These are phyloP conservation scores for Prionailurus bengalensis DNA, from an alignment of 2,113 vertebrate species.

Conservation along the genomic window DNA sequence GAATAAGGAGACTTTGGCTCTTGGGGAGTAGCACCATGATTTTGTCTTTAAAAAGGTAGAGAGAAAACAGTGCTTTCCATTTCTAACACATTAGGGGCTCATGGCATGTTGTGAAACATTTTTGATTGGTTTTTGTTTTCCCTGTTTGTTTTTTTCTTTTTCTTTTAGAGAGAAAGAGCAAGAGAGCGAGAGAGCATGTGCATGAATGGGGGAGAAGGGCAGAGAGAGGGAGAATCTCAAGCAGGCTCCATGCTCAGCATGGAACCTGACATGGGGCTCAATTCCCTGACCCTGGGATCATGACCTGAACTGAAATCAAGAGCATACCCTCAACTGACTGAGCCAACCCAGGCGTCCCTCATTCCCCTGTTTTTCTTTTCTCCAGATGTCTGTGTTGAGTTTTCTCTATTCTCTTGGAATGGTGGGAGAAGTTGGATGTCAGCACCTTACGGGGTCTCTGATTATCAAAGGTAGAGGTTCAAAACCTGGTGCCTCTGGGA, in stretches of 20 bases:
- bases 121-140: not conserved
- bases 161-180: too few species aligned
- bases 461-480: not conserved
- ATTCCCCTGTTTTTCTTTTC: not conserved
- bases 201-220: too few species aligned
- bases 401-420: not conserved
- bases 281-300: too few species aligned
- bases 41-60: not conserved
- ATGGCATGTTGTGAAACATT: not conserved
- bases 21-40: not conserved
- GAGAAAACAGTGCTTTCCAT: slow-evolving; percentile 2
- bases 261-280: too few species aligned
- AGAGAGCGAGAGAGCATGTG: too few species aligned
- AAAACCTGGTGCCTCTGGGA: not conserved
- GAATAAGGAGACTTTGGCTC: not conserved
- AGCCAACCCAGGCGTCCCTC: not conserved
- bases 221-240: too few species aligned
- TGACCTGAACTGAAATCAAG: too few species aligned
- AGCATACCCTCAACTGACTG: too few species aligned
- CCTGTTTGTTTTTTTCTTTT: not conserved
- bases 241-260: too few species aligned
- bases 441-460: not conserved
- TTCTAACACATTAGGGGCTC: not conserved
- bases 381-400: not conserved
- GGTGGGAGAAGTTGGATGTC: not conserved